phyloP scores from a whole-genome alignment of 2,113 vertebrate species.

The Hucho hucho region DNA sequence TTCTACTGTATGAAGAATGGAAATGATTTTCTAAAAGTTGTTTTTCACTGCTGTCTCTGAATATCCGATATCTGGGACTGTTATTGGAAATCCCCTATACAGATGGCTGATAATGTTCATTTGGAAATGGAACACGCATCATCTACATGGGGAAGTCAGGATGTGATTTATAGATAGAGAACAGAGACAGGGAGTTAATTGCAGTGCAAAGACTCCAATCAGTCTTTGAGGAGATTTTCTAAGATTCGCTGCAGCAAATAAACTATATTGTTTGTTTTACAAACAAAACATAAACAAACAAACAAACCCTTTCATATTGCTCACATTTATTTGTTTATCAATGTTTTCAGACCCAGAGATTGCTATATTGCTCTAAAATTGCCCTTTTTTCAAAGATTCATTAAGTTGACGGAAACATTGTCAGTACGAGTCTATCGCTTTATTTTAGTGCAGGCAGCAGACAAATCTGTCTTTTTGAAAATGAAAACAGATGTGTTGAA shows the following conservation, averaged over 20 bases:
- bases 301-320: slow-evolving; percentile 75
- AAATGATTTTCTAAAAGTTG: slow-evolving; percentile 74
- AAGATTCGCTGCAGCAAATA: slow-evolving; percentile 47
- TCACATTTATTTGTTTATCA: slow-evolving; percentile 74
- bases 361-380: slow-evolving; percentile 54
- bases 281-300: slow-evolving; percentile 52
- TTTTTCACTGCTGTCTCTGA: slow-evolving; percentile 59
- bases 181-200: slow-evolving; percentile 72
- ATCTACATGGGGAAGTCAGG: slow-evolving; percentile 86
- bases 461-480: slow-evolving; percentile 69
- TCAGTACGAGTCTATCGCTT: slow-evolving; percentile 64
- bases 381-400: slow-evolving; percentile 68
- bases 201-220: slow-evolving; percentile 75
- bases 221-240: slow-evolving; percentile 69
- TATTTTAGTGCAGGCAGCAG: slow-evolving; percentile 55
- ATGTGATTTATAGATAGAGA: slow-evolving; percentile 92
- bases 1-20: slow-evolving; percentile 66
- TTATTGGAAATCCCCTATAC: slow-evolving; percentile 73
- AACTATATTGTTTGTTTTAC: slow-evolving; percentile 33
- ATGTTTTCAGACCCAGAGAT: slow-evolving; percentile 75
- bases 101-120: slow-evolving; percentile 93
- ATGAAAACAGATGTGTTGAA: slow-evolving; percentile 67
- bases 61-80: slow-evolving; percentile 63
- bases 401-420: slow-evolving; percentile 76
- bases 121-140: slow-evolving; percentile 88